Evolutionary conservation across 2,888 invertebrate genomes (phyloP).

Genomic region (Rhaphigaster nebulosa): DNA sequence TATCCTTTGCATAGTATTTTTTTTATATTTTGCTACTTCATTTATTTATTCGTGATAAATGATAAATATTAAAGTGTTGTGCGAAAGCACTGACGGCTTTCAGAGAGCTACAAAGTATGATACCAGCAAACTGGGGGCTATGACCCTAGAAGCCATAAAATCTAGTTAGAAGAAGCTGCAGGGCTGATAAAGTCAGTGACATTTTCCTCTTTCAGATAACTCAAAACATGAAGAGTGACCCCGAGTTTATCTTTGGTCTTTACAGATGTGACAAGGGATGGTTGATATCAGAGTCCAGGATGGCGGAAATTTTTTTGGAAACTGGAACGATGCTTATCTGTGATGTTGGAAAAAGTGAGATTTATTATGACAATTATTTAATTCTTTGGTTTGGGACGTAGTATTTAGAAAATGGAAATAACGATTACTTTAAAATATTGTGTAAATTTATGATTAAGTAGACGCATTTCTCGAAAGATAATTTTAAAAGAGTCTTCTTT

Average conservation of each 20-base stretch:
- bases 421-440: no score
- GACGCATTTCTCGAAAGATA: no score
- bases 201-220: constrained; percentile 28
- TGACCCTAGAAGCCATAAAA: not conserved
- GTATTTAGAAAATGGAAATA: no score
- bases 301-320: not conserved
- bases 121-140: not conserved
- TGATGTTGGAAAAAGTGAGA: not conserved
- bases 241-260: constrained; percentile 12
- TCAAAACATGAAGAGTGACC: constrained; percentile 39
- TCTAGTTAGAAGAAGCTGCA: not conserved
- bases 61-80: not conserved
- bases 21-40: not conserved
- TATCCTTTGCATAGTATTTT: not conserved
- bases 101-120: not conserved
- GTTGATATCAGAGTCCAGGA: not conserved
- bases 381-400: no score
- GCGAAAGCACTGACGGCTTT: not conserved
- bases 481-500: no score
- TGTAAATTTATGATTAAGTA: no score
- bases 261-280: constrained; percentile 24
- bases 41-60: not conserved
- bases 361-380: not conserved
- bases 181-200: constrained; percentile 9
- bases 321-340: not conserved